Conservation (phyloP, 2,797 vertebrate genomes). For the Sphenodon punctatus region DNA sequence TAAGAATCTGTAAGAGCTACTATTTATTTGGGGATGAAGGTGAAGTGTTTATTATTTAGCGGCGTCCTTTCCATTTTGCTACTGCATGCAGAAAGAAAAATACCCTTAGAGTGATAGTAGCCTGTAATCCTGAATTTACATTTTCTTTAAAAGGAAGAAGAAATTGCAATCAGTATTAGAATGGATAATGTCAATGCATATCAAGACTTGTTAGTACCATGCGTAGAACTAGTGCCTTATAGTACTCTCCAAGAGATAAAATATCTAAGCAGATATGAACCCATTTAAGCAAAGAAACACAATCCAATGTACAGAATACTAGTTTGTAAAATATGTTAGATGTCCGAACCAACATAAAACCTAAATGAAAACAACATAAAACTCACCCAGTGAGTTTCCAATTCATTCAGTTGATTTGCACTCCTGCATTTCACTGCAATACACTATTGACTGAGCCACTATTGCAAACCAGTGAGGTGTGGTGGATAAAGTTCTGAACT, state of each 20-base stretch:
- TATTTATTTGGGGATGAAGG: not conserved
- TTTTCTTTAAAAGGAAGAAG: conserved; percentile 19
- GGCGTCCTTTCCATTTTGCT: not conserved
- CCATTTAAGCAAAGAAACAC: conserved; percentile 14
- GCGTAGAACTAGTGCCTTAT: conserved; percentile 4
- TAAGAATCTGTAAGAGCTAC: not conserved
- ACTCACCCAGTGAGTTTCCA: conserved; percentile 44
- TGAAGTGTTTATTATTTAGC: conserved; percentile 7
- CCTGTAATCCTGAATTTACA: conserved; percentile 58
- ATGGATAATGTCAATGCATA: conserved; percentile 37
- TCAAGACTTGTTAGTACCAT: conserved; percentile 22
- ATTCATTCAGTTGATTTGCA: conserved; percentile 31
- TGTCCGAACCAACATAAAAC: conserved; percentile 24
- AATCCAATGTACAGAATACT: not conserved
- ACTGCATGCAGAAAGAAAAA: conserved; percentile 29
- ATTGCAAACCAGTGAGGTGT: too few relatives aligned
- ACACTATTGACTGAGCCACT: not conserved
- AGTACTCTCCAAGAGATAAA: not conserved
- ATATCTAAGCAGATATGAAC: not conserved
- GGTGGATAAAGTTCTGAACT: too few relatives aligned
- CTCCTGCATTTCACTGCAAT: conserved; percentile 27
- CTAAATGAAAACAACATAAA: too few relatives aligned
- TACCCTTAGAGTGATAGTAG: conserved; percentile 7
- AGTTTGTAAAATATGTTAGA: not conserved
- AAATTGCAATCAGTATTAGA: conserved; percentile 31